These are phyloP conservation scores for Lagocephalus sceleratus DNA, from an alignment of 2,797 vertebrate species.

Conservation along the genomic window DNA sequence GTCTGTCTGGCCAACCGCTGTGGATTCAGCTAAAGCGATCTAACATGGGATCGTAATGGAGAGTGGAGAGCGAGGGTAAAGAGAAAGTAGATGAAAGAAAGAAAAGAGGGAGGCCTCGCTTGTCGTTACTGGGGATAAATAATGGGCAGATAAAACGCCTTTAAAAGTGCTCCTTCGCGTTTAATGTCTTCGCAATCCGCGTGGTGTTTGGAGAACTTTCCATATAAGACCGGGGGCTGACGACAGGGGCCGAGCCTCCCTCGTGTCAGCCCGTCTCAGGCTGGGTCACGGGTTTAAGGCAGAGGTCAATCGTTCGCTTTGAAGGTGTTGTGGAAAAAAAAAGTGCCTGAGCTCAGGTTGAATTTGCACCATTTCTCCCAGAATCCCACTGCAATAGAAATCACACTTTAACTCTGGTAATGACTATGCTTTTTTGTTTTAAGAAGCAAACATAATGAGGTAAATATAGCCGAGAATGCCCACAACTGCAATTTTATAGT, in stretches of 20 bases:
- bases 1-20: slow-evolving; percentile 29
- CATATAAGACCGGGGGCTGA: slow-evolving; percentile 17
- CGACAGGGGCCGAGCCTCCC: slow-evolving; percentile 11
- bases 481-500: too few relatives aligned
- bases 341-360: not conserved
- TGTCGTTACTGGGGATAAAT: not conserved
- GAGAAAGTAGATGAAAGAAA: not conserved
- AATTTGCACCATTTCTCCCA: not conserved
- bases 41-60: slow-evolving; percentile 15
- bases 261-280: slow-evolving; percentile 18
- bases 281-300: slow-evolving; percentile 19
- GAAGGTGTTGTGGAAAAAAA: slow-evolving; percentile 11
- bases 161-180: not conserved
- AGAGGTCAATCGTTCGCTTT: slow-evolving; percentile 29
- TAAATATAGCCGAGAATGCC: too few relatives aligned
- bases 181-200: not conserved
- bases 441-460: too few relatives aligned
- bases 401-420: too few relatives aligned
- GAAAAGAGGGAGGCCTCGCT: not conserved
- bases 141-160: not conserved
- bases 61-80: not conserved
- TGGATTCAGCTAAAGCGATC: slow-evolving; percentile 29
- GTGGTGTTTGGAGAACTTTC: slow-evolving; percentile 11
- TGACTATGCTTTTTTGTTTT: too few relatives aligned
- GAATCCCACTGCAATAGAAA: not conserved